Evolutionary conservation across 2,888 invertebrate genomes (phyloP).

Genomic region (Trachelus tabidus): DNA sequence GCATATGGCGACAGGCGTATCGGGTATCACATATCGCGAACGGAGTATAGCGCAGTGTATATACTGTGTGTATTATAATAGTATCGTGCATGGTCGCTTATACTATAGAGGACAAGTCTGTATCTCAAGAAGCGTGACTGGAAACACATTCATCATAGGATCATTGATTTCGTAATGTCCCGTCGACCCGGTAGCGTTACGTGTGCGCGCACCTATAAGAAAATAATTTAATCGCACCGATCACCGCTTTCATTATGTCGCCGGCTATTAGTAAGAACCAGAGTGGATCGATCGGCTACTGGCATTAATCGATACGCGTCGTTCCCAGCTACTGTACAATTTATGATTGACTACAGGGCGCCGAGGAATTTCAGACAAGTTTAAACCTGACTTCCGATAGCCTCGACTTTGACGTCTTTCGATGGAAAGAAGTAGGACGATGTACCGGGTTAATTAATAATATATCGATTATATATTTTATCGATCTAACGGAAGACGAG

Average conservation of each 20-base stretch:
- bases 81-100: neutral
- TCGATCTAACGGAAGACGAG: neutral
- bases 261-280: neutral
- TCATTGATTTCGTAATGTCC: neutral
- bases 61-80: neutral
- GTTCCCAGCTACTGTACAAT: neutral
- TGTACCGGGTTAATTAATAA: neutral
- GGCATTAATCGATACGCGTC: slow-evolving; percentile 30
- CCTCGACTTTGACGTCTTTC: neutral
- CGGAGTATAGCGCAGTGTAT: neutral
- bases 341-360: neutral
- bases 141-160: slow-evolving; percentile 16
- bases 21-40: neutral
- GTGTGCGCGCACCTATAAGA: neutral
- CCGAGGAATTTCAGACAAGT: neutral
- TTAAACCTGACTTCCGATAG: neutral
- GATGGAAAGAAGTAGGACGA: neutral
- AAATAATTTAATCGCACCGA: slow-evolving; percentile 6
- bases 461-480: neutral
- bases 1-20: neutral
- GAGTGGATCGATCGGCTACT: slow-evolving; percentile 23
- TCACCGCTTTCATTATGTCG: neutral
- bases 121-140: slow-evolving; percentile 2
- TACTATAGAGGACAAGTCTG: neutral
- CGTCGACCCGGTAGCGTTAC: neutral